A percentile compares a stretch with the other conserved stretches of the same genome.
Conservation (phyloP, 1,140 invertebrate genomes). For the Papilio helenus region DNA sequence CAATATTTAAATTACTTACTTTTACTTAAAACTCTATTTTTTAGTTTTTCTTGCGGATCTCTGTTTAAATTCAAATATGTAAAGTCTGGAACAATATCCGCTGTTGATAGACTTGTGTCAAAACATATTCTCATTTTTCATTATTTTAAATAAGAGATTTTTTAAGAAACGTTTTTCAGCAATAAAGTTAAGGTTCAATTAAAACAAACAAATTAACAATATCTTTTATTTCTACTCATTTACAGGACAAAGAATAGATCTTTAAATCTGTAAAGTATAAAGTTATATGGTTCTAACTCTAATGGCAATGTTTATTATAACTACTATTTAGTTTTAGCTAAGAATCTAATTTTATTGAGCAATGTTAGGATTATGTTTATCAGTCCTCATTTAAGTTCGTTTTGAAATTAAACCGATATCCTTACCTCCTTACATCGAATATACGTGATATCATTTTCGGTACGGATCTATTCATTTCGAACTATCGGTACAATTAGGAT, state of each 20-base stretch:
- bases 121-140: not conserved
- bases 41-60: no score
- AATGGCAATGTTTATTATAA: conserved; percentile 1
- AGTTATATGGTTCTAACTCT: not conserved
- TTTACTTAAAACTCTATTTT: no score
- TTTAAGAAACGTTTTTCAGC: not conserved
- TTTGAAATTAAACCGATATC: not conserved
- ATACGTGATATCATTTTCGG: not conserved
- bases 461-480: conserved; percentile 22
- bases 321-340: conserved; percentile 18
- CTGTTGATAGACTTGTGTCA: no score
- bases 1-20: no score
- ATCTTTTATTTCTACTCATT: conserved; percentile 4
- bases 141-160: not conserved
- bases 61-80: no score
- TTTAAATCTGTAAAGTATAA: not conserved
- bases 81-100: no score
- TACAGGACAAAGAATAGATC: not conserved
- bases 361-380: conserved; percentile 37
- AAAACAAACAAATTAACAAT: not conserved
- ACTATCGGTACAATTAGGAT: not conserved
- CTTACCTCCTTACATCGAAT: not conserved
- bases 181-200: not conserved
- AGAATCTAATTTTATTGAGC: conserved; percentile 38
- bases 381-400: conserved; percentile 33